Evolutionary conservation across 2,797 vertebrate species (phyloP).

Genomic region (Channallabes apus): DNA sequence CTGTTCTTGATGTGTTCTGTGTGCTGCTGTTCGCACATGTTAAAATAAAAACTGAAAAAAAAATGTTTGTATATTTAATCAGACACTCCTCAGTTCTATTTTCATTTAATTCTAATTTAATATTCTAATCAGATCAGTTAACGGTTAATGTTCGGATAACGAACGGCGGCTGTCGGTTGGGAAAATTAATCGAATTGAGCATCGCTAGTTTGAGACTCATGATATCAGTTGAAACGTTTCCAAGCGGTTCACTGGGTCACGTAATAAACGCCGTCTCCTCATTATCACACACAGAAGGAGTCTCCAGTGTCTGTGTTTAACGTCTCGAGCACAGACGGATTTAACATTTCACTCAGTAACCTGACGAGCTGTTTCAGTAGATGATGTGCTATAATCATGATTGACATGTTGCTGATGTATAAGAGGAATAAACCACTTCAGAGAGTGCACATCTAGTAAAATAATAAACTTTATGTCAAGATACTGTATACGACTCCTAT

Average conservation of each 20-base stretch:
- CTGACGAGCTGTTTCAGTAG: neutral
- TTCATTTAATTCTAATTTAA: too few relatives aligned
- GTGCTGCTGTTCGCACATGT: too few relatives aligned
- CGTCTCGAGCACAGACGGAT: too few relatives aligned
- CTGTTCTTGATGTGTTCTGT: too few relatives aligned
- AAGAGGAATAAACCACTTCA: neutral
- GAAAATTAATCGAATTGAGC: too few relatives aligned
- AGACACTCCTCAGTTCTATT: too few relatives aligned
- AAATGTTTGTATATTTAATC: too few relatives aligned
- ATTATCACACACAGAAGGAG: neutral
- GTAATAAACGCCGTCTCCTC: neutral
- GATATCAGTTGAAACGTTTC: neutral
- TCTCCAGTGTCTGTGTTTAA: neutral
- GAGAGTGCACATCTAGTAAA: neutral
- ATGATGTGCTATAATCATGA: neutral
- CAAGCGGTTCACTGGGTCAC: neutral
- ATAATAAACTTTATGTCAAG: neutral
- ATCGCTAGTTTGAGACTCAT: neutral
- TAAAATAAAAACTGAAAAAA: too few relatives aligned
- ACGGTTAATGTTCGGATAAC: too few relatives aligned
- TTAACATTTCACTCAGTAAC: neutral
- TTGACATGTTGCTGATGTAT: neutral
- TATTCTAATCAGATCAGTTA: too few relatives aligned
- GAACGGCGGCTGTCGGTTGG: too few relatives aligned
- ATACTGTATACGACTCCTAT: neutral